Evolutionary conservation across 1,140 invertebrate species (phyloP), one percentile per base, ranked within the genome.

Genomic region (Tyrophagus putrescentiae): DNA sequence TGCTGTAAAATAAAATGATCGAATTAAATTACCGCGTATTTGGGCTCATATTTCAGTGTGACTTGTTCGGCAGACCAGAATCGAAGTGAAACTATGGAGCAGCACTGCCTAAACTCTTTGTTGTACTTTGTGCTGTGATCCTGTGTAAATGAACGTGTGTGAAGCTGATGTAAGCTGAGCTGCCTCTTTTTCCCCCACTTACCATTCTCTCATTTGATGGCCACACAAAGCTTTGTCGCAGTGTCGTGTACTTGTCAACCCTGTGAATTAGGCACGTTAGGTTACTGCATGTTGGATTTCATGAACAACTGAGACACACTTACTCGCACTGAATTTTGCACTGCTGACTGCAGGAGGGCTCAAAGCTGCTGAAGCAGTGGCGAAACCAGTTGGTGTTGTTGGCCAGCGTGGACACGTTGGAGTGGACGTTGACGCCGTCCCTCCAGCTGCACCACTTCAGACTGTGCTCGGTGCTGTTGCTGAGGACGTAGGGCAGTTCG

Each of bases 61-160:
- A 63, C 63, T 1, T 65, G 62, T 53, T 66, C 65, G 54, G 64
- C 60, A 27, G 48, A 57, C 59, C 59, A 60, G n/a, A 57, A 60
- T 34, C 59, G 50, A 4, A 60, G 16, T 1, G 59, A 60, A 16
- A 60, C 27, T 4, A 57, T 61, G 9, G 59, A 16, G 32, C 59
- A 60, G 54, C 59, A 60, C 41, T 50, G 13, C 18, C 39, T n/a
- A 7, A 33, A 18, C 41, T 61, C 53, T 5, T 54, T 44, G 32
- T 39, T 25, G 18, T 39, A 57, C 31, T 39, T 41, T n/a, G 42
- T 45, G 44, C 36, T 39, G 18, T 57, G 36, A 7, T 32, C 53
- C 31, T 33, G 11, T 32, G 33, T 42, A 56, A n/a, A 13, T 39
- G n/a, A 39, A 13, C n/a, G 36, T 13, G 13, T 39, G n/a, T 13